Conservation (phyloP, 2,888 invertebrate species). For the Cactoblastis cactorum region DNA sequence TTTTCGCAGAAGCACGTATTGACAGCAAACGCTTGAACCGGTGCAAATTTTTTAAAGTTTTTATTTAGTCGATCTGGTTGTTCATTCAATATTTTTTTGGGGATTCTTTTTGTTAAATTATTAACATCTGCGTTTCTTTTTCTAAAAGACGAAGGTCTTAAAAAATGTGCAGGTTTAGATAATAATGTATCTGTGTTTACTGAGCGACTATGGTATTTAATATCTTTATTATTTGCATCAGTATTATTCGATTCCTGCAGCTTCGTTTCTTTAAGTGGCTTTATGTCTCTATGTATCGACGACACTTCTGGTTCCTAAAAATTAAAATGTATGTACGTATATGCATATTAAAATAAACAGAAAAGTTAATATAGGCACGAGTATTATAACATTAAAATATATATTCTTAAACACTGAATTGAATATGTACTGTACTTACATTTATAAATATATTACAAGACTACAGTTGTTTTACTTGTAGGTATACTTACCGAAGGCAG, state of each 20-base stretch:
- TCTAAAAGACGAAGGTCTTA: neutral
- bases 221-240: neutral
- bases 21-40: slow-evolving; percentile 45
- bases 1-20: slow-evolving; percentile 56
- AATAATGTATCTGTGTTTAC: neutral
- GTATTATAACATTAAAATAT: no score
- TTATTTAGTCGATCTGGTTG: slow-evolving; percentile 28
- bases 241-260: neutral
- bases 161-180: neutral
- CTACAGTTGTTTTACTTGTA: neutral
- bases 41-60: slow-evolving; percentile 27
- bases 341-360: no score
- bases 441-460: no score
- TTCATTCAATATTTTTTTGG: slow-evolving; percentile 15
- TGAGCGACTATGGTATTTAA: neutral
- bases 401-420: no score
- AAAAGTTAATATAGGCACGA: no score
- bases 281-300: neutral
- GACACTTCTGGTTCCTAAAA: neutral
- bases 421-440: no score
- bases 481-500: slow-evolving; percentile 40
- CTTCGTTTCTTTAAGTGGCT: neutral
- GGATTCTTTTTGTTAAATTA: slow-evolving; percentile 19
- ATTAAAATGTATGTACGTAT: no score
- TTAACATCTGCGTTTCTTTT: slow-evolving; percentile 1